Base-by-base conservation (phyloP, 2,888 invertebrate species). In the Apeira syringaria region DNA sequence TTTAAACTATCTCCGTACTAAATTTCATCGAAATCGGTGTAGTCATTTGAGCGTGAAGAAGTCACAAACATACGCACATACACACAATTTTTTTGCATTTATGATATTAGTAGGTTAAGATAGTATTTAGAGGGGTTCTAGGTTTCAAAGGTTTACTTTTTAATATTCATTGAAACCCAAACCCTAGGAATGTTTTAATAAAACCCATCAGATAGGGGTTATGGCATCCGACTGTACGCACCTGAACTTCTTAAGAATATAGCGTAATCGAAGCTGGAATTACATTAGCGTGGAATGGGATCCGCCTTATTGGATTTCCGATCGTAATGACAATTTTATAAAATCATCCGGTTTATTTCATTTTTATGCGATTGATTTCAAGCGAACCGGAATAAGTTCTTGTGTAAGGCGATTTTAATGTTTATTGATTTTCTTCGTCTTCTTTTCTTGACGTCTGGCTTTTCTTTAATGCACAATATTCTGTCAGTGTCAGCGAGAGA, bases 261-360 rank as follows among this genome's bases (percentile, higher is more conserved):
- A 53, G 50, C 55, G 59, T 63, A 61, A 65, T 68, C 56, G 64
- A 61, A 62, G 56, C 49, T 47, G 50, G 59, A 61, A 64, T 67
- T 61, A 62, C 56, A 67, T 68, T 65, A 61, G 56, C 61, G 46
- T 24, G 50, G 56, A 64, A 63, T 59, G 48, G 56, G 51, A 61
- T 62, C 65, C 55, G 53, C 57, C 53, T 66, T 67, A 64, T 63
- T 63, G 52, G 59, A 63, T 69, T 59, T 45, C 56, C 39, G 44
- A 50, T 48, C 59, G 56, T 55, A 62, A 65, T 51, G 57, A 57
- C 30, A 53, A 60, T 59, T 59, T 58, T 51, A 45, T 50, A 32
- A 57, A 57, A 53, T 51, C 46, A 52, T 56, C 27, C 37, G 27
- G 30, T 24, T 47, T 44, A 45, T 30, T 27, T 47, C 46, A 48